A percentile compares a stretch with the other conserved stretches of the same genome.
phyloP scores from a whole-genome alignment of 37 sponge, comb jelly and placozoan genomes.

The Dysidea cf. avara region DNA sequence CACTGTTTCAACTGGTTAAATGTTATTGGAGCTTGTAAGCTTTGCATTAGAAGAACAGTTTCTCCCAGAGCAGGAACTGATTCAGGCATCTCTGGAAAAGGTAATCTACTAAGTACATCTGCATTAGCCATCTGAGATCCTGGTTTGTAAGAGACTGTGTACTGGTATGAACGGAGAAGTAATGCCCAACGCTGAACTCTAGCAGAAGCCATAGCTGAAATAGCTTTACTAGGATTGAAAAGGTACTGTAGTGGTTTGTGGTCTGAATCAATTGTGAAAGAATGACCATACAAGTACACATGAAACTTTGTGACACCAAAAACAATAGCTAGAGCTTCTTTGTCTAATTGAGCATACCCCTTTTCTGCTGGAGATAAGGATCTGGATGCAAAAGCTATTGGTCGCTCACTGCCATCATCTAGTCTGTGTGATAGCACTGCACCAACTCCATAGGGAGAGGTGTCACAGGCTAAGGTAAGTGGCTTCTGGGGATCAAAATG shows the following conservation, averaged over 20 bases:
- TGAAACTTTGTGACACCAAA: conserved; percentile 57
- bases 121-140: conserved; percentile 20
- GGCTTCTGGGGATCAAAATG: conserved; percentile 25
- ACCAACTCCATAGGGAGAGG: conserved; percentile 41
- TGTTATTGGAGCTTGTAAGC: background rate
- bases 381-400: conserved; percentile 35
- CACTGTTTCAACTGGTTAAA: background rate
- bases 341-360: conserved; percentile 41
- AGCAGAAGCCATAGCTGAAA: conserved; percentile 41
- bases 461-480: conserved; percentile 34
- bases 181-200: conserved; percentile 55
- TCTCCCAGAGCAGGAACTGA: conserved; percentile 1
- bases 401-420: conserved; percentile 33
- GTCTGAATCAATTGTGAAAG: conserved; percentile 39
- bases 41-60: conserved; percentile 5
- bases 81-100: conserved; percentile 12
- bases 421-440: conserved; percentile 48
- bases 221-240: conserved; percentile 12
- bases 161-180: conserved; percentile 25
- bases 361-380: conserved; percentile 25
- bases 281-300: conserved; percentile 44
- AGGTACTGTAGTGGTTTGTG: conserved; percentile 55
- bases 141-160: conserved; percentile 26
- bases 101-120: conserved; percentile 45
- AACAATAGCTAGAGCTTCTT: conserved; percentile 44